Evolutionary conservation across 92 coral and sea anemone species (phyloP), one percentile per base, ranked within the genome.

Genomic region (Isaurus tuberculatus): DNA sequence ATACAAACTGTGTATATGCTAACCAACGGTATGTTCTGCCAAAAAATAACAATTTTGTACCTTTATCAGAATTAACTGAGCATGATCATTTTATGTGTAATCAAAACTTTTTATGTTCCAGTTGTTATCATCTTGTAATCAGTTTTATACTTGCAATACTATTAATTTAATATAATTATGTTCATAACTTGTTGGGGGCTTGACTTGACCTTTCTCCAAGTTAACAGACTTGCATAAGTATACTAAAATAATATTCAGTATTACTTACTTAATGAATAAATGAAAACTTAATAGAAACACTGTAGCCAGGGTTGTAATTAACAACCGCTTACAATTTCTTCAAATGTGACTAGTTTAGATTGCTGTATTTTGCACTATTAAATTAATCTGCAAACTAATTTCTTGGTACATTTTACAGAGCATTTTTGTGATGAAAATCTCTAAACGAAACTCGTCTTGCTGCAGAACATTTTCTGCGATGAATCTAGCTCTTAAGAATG

Each of bases 1-100:
- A 66, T 10, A 66, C 74, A 81, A 66, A 67, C 77, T 67, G 85
- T 32, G 77, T 43, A 46, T 81, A 81, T 9, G 85, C 77, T 71
- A 80, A 40, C 84, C 84, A 80, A 32, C 63, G 31, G 73, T 57
- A 63, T 46, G 61, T 40, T 32, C 74, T 80, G 57, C 31, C 23
- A 64, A 46, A 4, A 46, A 2, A 46, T 46, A 46, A 46, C 16
- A 46, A 46, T 46, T 46, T 46, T 46, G 55, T 4, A 46, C 8
- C 19, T 46, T 46, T 46, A 64, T 0, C 17, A 64, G 17, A 34
- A 23, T 33, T 5, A 28, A 43, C 22, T 15, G 36, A 32, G 14
- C 5, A 55, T 15, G 66, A 57, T 78, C 55, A 9, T 27, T 19
- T 75, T 49, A 43, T 42, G 13, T 49, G n/a, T 44, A 26, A 22